A percentile compares a stretch with the other conserved stretches of the same genome.
Evolutionary conservation across 2,797 vertebrate species (phyloP).

Genomic region (Threskiornis aethiopicus): DNA sequence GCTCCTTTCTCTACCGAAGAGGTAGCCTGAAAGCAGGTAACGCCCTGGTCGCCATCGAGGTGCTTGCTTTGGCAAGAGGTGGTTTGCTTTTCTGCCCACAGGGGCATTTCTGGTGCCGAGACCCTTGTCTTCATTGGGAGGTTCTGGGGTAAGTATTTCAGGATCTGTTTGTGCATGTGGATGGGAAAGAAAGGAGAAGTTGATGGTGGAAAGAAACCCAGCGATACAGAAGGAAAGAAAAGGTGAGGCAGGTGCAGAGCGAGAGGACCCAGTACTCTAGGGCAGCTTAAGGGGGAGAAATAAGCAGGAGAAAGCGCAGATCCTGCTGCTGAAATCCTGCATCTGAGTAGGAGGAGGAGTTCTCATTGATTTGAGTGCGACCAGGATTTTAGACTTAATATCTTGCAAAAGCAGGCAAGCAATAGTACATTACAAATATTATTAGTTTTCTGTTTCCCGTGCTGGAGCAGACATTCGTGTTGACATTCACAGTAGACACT

Average conservation of each 20-base stretch:
- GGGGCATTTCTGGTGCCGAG: neutral
- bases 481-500: neutral
- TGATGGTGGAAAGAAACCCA: neutral
- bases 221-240: neutral
- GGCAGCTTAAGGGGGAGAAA: neutral
- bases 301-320: neutral
- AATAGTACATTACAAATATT: neutral
- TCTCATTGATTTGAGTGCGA: neutral
- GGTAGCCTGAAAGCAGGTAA: neutral
- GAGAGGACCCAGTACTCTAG: neutral
- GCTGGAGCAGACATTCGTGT: neutral
- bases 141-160: neutral
- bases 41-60: rapidly evolving
- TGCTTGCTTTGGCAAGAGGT: neutral
- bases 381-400: neutral
- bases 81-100: neutral
- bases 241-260: neutral
- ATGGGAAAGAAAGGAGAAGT: neutral
- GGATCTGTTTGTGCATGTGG: neutral
- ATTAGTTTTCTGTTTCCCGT: rapidly evolving
- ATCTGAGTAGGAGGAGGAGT: neutral
- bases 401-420: neutral
- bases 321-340: neutral
- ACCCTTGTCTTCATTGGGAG: neutral
- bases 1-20: neutral